Percentiles rank a stretch among this genome's conserved stretches.
Conservation (phyloP, 2,113 vertebrate genomes). For the Xiphias gladius region DNA sequence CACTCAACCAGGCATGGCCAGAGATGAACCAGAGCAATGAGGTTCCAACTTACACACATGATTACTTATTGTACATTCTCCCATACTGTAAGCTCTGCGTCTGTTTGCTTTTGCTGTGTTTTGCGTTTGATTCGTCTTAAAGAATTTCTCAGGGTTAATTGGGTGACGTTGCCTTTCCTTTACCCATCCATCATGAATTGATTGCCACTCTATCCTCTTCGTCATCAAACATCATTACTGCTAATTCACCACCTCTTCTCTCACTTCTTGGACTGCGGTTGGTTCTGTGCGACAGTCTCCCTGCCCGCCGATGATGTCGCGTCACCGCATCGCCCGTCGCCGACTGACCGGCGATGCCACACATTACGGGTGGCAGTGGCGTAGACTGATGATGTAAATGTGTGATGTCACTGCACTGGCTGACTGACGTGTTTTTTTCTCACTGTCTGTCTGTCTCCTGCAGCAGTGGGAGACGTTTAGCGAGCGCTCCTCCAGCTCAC, state of each 20-base stretch:
- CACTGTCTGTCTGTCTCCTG: constrained; percentile 98
- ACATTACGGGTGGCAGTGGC: constrained; percentile 16
- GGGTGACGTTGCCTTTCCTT: constrained; percentile 20
- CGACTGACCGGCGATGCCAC: constrained; percentile 31
- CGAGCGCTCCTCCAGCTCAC: constrained; percentile 99
- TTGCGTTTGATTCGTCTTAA: constrained; percentile 48
- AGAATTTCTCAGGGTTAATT: constrained; percentile 33
- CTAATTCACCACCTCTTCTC: constrained; percentile 56
- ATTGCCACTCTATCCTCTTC: constrained; percentile 37
- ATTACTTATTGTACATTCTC: background rate
- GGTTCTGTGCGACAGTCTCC: constrained; percentile 37
- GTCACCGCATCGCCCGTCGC: background rate
- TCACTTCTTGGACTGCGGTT: constrained; percentile 39
- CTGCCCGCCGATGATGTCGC: constrained; percentile 9
- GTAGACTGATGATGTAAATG: constrained; percentile 72
- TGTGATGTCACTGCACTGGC: constrained; percentile 80
- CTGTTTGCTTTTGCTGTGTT: constrained; percentile 48
- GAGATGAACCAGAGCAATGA: constrained; percentile 98
- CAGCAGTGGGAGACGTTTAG: constrained; percentile 99
- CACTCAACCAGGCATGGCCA: constrained; percentile 97
- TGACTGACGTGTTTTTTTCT: constrained; percentile 81
- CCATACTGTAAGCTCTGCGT: background rate
- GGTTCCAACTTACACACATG: constrained; percentile 85
- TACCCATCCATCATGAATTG: constrained; percentile 42
- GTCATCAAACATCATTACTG: constrained; percentile 56